Evolutionary conservation across 2,797 vertebrate species (phyloP).

Genomic region (Hemibagrus guttatus): DNA sequence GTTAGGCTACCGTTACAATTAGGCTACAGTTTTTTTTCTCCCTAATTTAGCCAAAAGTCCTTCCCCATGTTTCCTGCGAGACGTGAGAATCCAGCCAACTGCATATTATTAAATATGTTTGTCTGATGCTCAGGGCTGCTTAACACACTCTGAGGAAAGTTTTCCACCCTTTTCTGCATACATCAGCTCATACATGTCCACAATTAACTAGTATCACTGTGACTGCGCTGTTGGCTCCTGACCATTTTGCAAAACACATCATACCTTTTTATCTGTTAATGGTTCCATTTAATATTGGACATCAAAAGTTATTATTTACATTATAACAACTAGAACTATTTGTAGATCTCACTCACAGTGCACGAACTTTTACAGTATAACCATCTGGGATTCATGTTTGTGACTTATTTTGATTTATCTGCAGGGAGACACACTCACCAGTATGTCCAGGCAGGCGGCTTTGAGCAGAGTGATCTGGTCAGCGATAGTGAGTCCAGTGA

Average conservation of each 20-base stretch:
- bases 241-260: neutral
- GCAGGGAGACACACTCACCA: constrained; percentile 78
- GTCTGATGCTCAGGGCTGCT: neutral
- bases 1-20: neutral
- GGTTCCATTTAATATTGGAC: neutral
- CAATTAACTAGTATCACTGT: neutral
- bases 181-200: neutral
- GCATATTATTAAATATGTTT: neutral
- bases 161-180: neutral
- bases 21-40: neutral
- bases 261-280: neutral
- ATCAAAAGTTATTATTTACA: neutral
- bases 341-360: neutral
- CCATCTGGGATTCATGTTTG: neutral
- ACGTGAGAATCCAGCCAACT: neutral
- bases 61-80: neutral
- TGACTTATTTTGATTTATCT: neutral
- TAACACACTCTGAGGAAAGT: neutral
- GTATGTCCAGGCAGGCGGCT: constrained; percentile 96
- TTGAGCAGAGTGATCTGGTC: constrained; percentile 98
- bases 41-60: neutral
- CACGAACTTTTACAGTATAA: neutral
- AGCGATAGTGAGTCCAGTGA: constrained; percentile 93
- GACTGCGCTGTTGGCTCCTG: neutral
- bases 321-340: neutral